Conservation (phyloP, 2,113 vertebrate species). For the Pimephales promelas region DNA sequence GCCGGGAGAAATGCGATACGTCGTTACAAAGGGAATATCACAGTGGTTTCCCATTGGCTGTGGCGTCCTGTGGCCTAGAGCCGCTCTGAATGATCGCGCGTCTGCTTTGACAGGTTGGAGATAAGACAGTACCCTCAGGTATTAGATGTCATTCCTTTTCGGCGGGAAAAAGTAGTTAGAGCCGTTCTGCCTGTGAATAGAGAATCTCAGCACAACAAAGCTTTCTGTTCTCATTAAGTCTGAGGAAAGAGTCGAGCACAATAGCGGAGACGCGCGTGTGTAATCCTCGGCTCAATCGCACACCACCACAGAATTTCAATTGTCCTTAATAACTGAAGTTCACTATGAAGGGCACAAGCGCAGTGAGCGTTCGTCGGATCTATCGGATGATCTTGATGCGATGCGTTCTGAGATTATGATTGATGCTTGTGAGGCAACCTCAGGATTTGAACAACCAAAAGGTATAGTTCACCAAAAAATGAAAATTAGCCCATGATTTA, state of each 20-base stretch:
- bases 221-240: conserved; percentile 61
- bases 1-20: conserved; percentile 63
- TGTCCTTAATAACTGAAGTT: conserved; percentile 75
- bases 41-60: conserved; percentile 73
- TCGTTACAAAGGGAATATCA: conserved; percentile 65
- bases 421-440: too few species aligned
- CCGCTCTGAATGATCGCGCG: conserved; percentile 81
- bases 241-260: conserved; percentile 68
- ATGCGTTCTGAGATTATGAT: background rate
- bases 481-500: too few species aligned
- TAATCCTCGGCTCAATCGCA: conserved; percentile 77
- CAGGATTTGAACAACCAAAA: too few species aligned
- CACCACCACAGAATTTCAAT: conserved; percentile 77
- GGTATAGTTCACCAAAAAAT: too few species aligned
- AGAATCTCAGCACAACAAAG: conserved; percentile 74
- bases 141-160: conserved; percentile 89
- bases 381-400: background rate
- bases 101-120: conserved; percentile 90
- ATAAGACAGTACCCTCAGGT: conserved; percentile 88
- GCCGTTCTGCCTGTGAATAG: conserved; percentile 78
- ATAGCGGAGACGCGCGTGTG: conserved; percentile 73
- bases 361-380: background rate
- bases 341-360: conserved; percentile 69
- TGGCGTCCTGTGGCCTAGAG: conserved; percentile 72
- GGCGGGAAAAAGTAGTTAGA: conserved; percentile 58